Percentiles rank a stretch among this genome's conserved stretches.
Conservation (phyloP, 2,113 vertebrate genomes). For the Ornithorhynchus anatinus region DNA sequence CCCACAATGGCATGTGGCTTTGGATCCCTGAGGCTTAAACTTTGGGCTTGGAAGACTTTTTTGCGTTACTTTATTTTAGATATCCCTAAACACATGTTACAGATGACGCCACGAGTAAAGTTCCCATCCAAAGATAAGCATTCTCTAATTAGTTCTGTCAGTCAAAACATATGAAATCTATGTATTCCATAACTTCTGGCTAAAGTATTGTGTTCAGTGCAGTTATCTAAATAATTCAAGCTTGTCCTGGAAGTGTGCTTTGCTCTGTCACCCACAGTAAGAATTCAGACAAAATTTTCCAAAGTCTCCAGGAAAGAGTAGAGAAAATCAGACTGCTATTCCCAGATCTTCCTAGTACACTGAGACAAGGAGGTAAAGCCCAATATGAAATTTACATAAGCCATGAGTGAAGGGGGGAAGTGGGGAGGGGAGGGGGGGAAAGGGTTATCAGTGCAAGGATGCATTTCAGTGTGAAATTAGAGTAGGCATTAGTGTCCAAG, state of each 20-base stretch:
- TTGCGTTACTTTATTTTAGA: background rate
- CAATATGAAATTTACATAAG: background rate
- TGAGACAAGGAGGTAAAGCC: background rate
- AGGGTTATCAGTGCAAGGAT: slow-evolving; percentile 5
- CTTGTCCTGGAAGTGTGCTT: background rate
- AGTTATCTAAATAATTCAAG: background rate
- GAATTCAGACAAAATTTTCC: background rate
- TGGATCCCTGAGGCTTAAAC: background rate
- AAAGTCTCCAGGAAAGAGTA: background rate
- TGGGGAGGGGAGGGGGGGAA: background rate
- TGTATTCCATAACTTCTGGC: background rate
- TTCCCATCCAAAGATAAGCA: no score
- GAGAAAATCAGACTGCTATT: background rate
- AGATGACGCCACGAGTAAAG: no score
- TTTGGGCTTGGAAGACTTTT: background rate
- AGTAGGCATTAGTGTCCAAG: slow-evolving; percentile 10
- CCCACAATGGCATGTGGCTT: no score
- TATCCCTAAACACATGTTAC: background rate
- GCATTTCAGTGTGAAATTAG: slow-evolving; percentile 52
- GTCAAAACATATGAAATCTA: background rate
- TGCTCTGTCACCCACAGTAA: background rate
- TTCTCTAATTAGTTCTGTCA: background rate
- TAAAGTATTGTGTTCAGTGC: background rate
- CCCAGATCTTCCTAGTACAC: background rate
- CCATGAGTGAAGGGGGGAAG: no score